Evolutionary conservation across 2,888 invertebrate genomes (phyloP), one percentile per base, ranked within the genome.

Genomic region (Yponomeuta plumbellus): DNA sequence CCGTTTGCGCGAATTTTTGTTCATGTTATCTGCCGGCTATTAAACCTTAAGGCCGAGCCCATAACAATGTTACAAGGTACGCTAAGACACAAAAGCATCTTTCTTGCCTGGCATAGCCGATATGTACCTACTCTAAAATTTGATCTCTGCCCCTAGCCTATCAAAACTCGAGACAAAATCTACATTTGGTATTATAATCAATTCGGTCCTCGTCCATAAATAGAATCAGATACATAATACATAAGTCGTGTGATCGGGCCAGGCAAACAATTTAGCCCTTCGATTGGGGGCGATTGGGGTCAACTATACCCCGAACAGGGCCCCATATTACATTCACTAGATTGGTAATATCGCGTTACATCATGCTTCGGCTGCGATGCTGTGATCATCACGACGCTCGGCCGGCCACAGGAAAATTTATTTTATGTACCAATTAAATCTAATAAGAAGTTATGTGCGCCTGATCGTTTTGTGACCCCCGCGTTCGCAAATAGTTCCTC

Each of bases 241-340:
- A 73, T 69, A 69, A 72, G 71, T 75, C 69, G 73, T 74, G 80
- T 78, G 83, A 81, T 83, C 82, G 80, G 77, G 78, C 83, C 82
- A 80, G 77, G 78, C 86, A 84, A 84, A 86, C 87, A 88, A 88
- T 86, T 86, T 81, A 83, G 85, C 86, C 86, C 86, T 89, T 89
- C 86, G 86, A 90, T 90, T 90, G 89, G 81, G 88, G 87, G 81
- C 85, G 85, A 90, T 88, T 88, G 88, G 84, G 85, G 86, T 89
- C 85, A 90, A 90, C 80, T 89, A 79, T 76, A 80, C 78, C 75
- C 82, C 88, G 88, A 90, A 86, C 83, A 79, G 34, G 79, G 81
- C 79, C 76, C 79, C 44, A 52, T 52, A 52, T 17, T 17, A 52
- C 44, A 52, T 17, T 52, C 80, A 74, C 76, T 75, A 72, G 73